phyloP scores from a whole-genome alignment of 2,113 vertebrate genomes.

The Malurus alboscapulatus region DNA sequence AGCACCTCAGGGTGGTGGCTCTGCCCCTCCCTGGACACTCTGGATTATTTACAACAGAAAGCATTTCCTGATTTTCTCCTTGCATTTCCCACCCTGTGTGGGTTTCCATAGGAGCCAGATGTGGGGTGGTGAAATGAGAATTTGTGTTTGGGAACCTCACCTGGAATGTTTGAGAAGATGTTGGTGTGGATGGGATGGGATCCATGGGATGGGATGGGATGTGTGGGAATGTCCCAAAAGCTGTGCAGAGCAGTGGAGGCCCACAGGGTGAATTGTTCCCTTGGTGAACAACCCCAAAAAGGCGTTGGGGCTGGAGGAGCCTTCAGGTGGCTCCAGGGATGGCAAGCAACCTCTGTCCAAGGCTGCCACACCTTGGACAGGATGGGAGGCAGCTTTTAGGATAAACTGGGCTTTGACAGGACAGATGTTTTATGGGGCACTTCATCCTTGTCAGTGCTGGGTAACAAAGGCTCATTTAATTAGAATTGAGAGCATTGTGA shows the following conservation, averaged over 20 bases:
- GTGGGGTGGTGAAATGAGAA: not conserved
- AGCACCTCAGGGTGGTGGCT: not conserved
- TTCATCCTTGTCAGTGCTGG: constrained; percentile 12
- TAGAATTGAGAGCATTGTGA: constrained; percentile 4
- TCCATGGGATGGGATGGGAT: not conserved
- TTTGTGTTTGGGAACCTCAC: not conserved
- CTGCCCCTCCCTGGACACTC: fast-evolving
- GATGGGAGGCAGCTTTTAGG: not conserved
- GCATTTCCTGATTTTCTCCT: not conserved
- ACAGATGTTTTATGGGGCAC: not conserved
- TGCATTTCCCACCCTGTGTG: not conserved
- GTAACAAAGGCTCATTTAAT: constrained; percentile 44
- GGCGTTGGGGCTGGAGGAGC: not conserved
- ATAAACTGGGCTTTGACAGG: not conserved
- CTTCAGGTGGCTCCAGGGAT: not conserved
- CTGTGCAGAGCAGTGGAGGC: not conserved
- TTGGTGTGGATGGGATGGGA: not conserved
- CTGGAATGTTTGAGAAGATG: not conserved
- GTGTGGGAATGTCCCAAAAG: not conserved
- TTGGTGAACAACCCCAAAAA: not conserved
- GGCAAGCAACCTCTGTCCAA: not conserved
- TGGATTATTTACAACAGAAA: not conserved
- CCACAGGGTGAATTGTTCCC: not conserved
- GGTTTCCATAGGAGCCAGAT: not conserved
- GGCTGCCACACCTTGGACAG: fast-evolving